Base-by-base conservation (phyloP, 53 echinoderm and acorn worm genomes). In the Actinopyga echinites region DNA sequence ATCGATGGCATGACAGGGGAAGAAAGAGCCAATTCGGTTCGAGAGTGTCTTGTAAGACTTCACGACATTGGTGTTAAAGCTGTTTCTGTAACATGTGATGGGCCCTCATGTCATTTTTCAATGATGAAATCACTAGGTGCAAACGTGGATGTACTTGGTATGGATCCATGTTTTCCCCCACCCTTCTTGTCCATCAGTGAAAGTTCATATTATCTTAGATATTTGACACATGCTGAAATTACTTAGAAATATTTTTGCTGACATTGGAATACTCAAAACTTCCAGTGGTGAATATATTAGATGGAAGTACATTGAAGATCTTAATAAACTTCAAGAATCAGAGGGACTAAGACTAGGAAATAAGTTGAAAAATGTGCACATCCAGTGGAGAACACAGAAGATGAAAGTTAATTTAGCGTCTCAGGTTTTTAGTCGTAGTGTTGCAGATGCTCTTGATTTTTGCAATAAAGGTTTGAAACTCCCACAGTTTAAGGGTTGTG, bases 321-420 rank as follows among this genome's bases (percentile, higher is more conserved):
- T 89, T 10, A 28, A 89, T 64, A 73, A 83, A 2, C 54, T 83
- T 21, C 88, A 88, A 75, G 63, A 69, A 28, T 25, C 53, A 23
- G 84, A 84, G 33, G 89, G 89, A 24, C 56, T 89, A 23, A 24
- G 84, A 22, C 45, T 84, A 10, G 89, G 89, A 23, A 89, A 89
- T 45, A 84, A 79, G 55, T 79, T 89, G 25, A 77, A 57, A 68
- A 84, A 53, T 66, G 71, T 69, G 17, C 89, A 89, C 54, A 65
- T 78, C 9, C 25, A 89, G 26, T 89, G 84, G 84, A 54, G 56
- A 30, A 77, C 9, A 28, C 84, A 78, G 36, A 89, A 89, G 54
- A 89, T 84, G 83, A 83, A 88, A 17, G 88, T 83, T 7, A 83
- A 88, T 11, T 64, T 83, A 26, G 88, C 83, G 0, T 64, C 88